A percentile compares a stretch with the other conserved stretches of the same genome.
phyloP scores from a whole-genome alignment of 1,140 invertebrate genomes.

The Plectrocnemia conspersa region DNA sequence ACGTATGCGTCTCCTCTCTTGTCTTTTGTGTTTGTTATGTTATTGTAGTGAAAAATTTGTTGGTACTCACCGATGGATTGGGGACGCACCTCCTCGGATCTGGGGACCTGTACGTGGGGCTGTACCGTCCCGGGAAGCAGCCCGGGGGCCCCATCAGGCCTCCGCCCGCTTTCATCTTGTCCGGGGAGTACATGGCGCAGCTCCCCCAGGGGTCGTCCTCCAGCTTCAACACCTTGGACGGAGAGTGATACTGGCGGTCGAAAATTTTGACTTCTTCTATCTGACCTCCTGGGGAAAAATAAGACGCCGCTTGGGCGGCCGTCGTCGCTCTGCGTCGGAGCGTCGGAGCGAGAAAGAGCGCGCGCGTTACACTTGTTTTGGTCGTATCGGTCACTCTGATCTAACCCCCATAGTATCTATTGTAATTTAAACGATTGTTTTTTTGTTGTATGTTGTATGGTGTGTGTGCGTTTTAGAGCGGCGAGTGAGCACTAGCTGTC shows the following conservation, averaged over 20 bases:
- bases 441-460: background rate
- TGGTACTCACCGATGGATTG: constrained; percentile 50
- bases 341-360: background rate
- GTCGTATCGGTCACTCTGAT: background rate
- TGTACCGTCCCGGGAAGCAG: constrained; percentile 50
- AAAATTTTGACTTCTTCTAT: constrained; percentile 50
- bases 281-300: constrained; percentile 20
- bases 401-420: background rate
- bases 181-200: constrained; percentile 52
- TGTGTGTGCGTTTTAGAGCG: background rate
- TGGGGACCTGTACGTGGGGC: constrained; percentile 47
- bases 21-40: constrained; percentile 2
- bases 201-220: constrained; percentile 54
- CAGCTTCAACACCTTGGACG: constrained; percentile 53
- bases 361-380: background rate
- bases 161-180: constrained; percentile 51
- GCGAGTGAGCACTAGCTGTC: background rate
- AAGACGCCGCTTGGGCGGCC: constrained; percentile 6
- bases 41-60: constrained; percentile 18
- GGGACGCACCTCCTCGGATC: constrained; percentile 50
- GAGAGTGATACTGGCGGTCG: constrained; percentile 53
- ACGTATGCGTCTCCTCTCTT: too few relatives aligned
- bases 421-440: background rate
- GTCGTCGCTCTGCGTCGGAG: background rate
- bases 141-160: constrained; percentile 50